phyloP scores from a whole-genome alignment of 2,113 vertebrate genomes.

The Dolichotis patagonum region DNA sequence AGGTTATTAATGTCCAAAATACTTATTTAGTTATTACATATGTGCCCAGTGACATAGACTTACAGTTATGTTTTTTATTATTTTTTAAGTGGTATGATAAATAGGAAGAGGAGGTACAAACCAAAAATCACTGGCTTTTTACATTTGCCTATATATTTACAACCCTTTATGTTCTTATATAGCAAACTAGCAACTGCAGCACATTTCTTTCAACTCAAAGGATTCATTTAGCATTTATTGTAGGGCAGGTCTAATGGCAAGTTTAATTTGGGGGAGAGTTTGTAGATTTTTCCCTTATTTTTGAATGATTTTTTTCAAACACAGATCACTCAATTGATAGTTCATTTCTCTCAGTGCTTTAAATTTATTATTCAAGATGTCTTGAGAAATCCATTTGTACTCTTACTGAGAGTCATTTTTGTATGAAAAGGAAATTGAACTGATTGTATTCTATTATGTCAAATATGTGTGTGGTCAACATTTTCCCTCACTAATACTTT shows the following conservation, averaged over 20 bases:
- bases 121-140: background rate
- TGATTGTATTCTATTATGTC: background rate
- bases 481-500: background rate
- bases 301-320: background rate
- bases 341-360: background rate
- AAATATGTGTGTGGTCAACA: background rate
- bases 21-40: background rate
- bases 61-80: background rate
- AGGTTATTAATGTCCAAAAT: background rate
- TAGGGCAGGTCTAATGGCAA: background rate
- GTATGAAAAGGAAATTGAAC: background rate
- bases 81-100: background rate
- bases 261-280: background rate
- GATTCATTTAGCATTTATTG: background rate
- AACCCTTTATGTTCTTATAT: background rate
- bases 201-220: background rate
- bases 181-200: background rate
- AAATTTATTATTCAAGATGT: background rate
- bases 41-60: background rate
- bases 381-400: background rate
- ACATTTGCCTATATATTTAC: background rate
- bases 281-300: background rate
- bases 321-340: background rate
- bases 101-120: background rate
- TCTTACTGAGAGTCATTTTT: background rate